Evolutionary conservation across 2,113 vertebrate species (phyloP).

Genomic region (Cyprinodon brontotheroides): DNA sequence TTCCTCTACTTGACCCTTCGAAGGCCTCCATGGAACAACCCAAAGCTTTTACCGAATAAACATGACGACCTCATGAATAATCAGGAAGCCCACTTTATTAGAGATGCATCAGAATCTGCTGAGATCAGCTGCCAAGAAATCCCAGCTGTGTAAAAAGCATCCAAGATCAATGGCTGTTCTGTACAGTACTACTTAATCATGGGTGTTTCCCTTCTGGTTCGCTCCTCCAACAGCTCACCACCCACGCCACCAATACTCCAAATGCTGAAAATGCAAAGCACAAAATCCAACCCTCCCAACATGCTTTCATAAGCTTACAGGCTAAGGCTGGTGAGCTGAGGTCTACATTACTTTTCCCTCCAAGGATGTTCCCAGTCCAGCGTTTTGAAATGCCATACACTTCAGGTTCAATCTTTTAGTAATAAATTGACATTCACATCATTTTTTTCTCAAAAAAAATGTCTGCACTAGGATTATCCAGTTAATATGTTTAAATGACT

Average conservation of each 20-base stretch:
- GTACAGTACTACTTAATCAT: too few species aligned
- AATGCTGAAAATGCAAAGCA: conserved; percentile 13
- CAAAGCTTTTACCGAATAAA: conserved; percentile 61
- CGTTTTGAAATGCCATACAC: neutral
- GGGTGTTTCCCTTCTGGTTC: too few species aligned
- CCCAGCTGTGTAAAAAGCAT: conserved; percentile 53
- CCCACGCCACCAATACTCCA: conserved; percentile 44
- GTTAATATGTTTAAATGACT: conserved; percentile 45
- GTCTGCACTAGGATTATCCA: conserved; percentile 7
- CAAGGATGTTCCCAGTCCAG: neutral
- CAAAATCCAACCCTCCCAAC: conserved; percentile 39
- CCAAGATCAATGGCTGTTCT: conserved; percentile 34
- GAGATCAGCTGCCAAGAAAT: conserved; percentile 63
- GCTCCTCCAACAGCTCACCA: conserved; percentile 27
- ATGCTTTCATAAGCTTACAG: conserved; percentile 37
- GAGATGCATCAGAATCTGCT: conserved; percentile 55
- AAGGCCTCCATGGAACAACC: conserved; percentile 34
- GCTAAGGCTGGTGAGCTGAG: conserved; percentile 24
- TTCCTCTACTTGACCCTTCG: neutral
- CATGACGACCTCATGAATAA: conserved; percentile 65
- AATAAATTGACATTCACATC: conserved; percentile 11
- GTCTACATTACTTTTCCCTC: neutral
- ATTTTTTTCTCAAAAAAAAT: conserved; percentile 2
- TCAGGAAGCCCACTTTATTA: conserved; percentile 32
- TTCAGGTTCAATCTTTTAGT: neutral